These are phyloP conservation scores for Sesia bembeciformis DNA, from an alignment of 2,888 invertebrate species.

Conservation along the genomic window DNA sequence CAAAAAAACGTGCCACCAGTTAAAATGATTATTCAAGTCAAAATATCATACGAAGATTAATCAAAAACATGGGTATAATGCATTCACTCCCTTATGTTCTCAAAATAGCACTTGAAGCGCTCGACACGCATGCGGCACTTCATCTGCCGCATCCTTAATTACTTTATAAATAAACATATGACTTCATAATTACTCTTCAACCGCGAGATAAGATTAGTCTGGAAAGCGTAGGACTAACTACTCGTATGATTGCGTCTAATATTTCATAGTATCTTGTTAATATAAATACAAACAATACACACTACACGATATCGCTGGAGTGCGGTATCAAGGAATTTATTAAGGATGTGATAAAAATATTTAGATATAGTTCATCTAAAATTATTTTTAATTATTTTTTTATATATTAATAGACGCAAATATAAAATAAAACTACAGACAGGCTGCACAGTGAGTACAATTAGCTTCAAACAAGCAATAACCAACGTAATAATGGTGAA, in stretches of 20 bases:
- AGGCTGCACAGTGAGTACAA: neutral
- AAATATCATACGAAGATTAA: too few species aligned
- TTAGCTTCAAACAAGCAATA: neutral
- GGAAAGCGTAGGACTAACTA: neutral
- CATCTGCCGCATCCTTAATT: conserved; percentile 21
- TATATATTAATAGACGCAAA: too few species aligned
- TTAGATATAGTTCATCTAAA: too few species aligned
- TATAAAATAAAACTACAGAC: neutral
- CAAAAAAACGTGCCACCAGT: neutral
- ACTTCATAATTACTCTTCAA: neutral
- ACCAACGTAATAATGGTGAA: conserved; percentile 7
- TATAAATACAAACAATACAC: too few species aligned
- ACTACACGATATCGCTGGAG: too few species aligned
- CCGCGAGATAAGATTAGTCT: neutral
- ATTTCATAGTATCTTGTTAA: too few species aligned
- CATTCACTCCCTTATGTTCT: neutral
- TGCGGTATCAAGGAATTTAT: too few species aligned
- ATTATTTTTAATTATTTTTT: too few species aligned
- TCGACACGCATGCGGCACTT: neutral
- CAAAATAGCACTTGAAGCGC: neutral
- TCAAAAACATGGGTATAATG: too few species aligned
- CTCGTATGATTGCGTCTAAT: too few species aligned
- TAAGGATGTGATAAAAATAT: too few species aligned
- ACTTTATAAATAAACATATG: conserved; percentile 29
- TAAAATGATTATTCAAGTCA: too few species aligned